Percentiles rank a stretch among this genome's conserved stretches.
Evolutionary conservation across 2,797 vertebrate species (phyloP).

Genomic region (Gymnothorax reevesii): DNA sequence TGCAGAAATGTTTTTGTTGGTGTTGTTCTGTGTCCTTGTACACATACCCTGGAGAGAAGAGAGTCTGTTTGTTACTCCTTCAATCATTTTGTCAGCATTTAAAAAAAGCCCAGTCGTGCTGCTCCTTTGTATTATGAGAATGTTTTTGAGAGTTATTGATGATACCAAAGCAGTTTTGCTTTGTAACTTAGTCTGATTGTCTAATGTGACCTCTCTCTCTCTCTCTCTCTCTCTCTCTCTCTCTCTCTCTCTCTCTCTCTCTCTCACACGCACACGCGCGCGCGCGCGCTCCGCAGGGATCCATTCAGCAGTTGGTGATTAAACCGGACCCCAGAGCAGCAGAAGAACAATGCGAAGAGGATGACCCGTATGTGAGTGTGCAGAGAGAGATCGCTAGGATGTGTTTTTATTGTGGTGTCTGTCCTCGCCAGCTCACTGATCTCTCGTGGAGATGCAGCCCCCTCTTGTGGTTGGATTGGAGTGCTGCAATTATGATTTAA

Average conservation of each 20-base stretch:
- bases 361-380: constrained; percentile 82
- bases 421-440: not conserved
- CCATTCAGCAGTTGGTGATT: constrained; percentile 84
- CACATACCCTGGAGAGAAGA: not conserved
- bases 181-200: too few relatives aligned
- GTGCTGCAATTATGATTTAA: not conserved
- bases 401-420: not conserved
- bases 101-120: not conserved
- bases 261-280: not conserved
- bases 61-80: not conserved
- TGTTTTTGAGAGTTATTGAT: not conserved
- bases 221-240: not conserved
- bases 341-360: constrained; percentile 86
- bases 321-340: constrained; percentile 74
- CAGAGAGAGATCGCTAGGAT: not conserved
- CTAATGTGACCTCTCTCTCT: not conserved
- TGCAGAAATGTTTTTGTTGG: not conserved
- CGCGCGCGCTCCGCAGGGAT: constrained; percentile 67
- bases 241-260: constrained; percentile 34
- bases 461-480: constrained; percentile 42
- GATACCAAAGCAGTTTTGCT: not conserved
- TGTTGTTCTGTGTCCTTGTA: not conserved
- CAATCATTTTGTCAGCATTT: not conserved
- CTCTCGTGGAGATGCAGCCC: not conserved
- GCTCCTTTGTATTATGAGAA: not conserved